A percentile compares a stretch with the other conserved stretches of the same genome.
Conservation (phyloP, 2,113 vertebrate genomes). For the Cyanoramphus novaezelandiae region DNA sequence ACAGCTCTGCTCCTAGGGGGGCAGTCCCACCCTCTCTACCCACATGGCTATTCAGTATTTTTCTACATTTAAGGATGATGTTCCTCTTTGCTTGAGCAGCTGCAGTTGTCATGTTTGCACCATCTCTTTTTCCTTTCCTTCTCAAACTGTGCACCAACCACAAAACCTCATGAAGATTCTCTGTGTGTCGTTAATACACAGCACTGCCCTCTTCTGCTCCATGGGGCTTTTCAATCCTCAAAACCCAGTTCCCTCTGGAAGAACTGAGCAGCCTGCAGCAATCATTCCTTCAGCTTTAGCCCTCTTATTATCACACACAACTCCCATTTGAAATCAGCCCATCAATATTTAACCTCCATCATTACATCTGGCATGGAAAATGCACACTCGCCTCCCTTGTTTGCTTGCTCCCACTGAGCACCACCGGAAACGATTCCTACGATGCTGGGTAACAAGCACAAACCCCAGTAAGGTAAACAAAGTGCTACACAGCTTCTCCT, state of each 20-base stretch:
- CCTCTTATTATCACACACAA: not conserved
- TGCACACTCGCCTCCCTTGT: not conserved
- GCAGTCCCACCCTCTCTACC: not conserved
- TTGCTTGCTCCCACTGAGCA: not conserved
- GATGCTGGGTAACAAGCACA: not conserved
- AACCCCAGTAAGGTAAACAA: not conserved
- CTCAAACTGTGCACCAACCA: not conserved
- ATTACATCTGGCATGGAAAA: not conserved
- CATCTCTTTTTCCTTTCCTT: not conserved
- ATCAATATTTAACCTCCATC: conserved; percentile 52
- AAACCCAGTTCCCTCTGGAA: not conserved
- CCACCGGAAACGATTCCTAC: not conserved
- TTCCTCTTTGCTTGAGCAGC: not conserved
- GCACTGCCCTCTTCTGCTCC: not conserved
- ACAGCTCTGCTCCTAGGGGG: not conserved
- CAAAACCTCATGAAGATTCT: not conserved
- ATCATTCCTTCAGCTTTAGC: conserved; percentile 2
- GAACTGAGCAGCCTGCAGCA: not conserved
- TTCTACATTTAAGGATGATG: not conserved
- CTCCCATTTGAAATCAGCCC: conserved; percentile 19
- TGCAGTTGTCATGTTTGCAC: not conserved
- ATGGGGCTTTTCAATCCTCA: not conserved
- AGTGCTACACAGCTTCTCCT: not conserved
- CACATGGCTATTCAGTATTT: not conserved
- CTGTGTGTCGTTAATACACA: not conserved